A percentile compares a stretch with the other conserved stretches of the same genome.
phyloP scores from a whole-genome alignment of 1,140 invertebrate genomes.

The Ceratoteleas bidentatus region DNA sequence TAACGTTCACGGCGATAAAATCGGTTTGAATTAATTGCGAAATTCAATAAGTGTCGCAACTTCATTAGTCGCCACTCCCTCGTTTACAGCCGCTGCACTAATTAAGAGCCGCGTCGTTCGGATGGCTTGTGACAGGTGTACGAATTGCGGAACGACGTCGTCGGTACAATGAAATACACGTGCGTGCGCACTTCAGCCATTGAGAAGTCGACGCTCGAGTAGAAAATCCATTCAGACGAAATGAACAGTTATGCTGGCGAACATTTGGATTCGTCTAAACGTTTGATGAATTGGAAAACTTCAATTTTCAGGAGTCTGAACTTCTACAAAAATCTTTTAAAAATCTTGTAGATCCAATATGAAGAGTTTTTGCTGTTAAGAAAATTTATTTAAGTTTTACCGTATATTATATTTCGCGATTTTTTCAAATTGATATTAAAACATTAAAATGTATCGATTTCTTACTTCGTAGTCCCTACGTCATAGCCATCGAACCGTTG shows the following conservation, averaged over 20 bases:
- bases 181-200: conserved; percentile 34
- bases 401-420: too few species aligned
- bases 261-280: not conserved
- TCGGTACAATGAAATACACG: conserved; percentile 44
- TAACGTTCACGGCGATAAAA: conserved; percentile 51
- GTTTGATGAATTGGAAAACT: not conserved
- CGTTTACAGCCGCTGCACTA: conserved; percentile 55
- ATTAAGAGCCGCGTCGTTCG: conserved; percentile 59
- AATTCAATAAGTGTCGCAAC: conserved; percentile 59
- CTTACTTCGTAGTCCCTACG: too few species aligned
- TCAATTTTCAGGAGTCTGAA: too few species aligned
- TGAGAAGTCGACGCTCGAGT: conserved; percentile 46
- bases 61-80: conserved; percentile 59
- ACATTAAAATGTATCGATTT: too few species aligned
- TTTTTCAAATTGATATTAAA: too few species aligned
- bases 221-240: conserved; percentile 30
- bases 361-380: too few species aligned
- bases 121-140: conserved; percentile 57
- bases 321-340: too few species aligned
- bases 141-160: conserved; percentile 48
- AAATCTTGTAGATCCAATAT: too few species aligned
- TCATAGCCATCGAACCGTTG: too few species aligned
- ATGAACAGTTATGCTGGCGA: conserved; percentile 30
- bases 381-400: too few species aligned
- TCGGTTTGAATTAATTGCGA: conserved; percentile 59